Evolutionary conservation across 2,113 vertebrate genomes (phyloP).

Genomic region (Pithys albifrons): DNA sequence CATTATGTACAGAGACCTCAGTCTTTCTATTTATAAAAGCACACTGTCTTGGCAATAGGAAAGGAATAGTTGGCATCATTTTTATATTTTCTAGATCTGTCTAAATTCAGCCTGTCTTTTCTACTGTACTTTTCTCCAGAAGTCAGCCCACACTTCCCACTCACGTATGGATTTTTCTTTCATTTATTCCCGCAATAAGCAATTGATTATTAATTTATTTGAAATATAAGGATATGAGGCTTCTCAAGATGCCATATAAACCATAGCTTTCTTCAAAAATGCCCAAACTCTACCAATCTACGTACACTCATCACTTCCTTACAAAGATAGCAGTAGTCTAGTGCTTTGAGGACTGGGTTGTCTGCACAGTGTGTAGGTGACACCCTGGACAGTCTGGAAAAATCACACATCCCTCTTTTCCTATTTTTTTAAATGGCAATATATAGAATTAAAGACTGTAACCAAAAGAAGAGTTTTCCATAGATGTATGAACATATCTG

Average conservation of each 20-base stretch:
- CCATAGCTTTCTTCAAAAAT: background rate
- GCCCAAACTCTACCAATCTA: background rate
- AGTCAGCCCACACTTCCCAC: constrained; percentile 11
- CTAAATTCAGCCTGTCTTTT: constrained; percentile 27
- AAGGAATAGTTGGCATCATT: background rate
- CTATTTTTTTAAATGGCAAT: background rate
- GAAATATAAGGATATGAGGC: background rate
- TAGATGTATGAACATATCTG: background rate
- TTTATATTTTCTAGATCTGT: background rate
- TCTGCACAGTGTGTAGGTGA: background rate
- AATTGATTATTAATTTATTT: background rate
- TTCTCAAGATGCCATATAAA: background rate
- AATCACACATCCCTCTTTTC: background rate
- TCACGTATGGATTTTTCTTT: background rate
- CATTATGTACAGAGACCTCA: background rate
- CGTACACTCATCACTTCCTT: background rate
- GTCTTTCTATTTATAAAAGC: background rate
- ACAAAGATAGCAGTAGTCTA: background rate
- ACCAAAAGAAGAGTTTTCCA: background rate
- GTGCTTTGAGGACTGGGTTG: background rate
- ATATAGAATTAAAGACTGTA: background rate
- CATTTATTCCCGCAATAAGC: background rate
- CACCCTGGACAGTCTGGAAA: background rate
- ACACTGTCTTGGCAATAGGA: background rate
- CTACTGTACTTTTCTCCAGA: background rate